A percentile compares a stretch with the other conserved stretches of the same genome.
Evolutionary conservation across 2,888 invertebrate genomes (phyloP).

Genomic region (Cerastis rubricosa): DNA sequence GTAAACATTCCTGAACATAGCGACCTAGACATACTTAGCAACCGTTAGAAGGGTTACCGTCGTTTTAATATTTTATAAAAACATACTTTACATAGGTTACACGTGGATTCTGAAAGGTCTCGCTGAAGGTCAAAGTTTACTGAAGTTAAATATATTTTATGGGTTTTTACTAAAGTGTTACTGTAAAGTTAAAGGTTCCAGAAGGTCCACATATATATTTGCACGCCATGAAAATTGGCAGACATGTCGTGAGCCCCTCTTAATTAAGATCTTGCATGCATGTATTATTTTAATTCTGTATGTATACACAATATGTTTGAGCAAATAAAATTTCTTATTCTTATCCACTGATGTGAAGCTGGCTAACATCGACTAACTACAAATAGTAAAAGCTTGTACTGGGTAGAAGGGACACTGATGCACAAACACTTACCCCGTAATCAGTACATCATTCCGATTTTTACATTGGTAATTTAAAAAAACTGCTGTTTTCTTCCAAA

Average conservation of each 20-base stretch:
- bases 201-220: no score
- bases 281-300: no score
- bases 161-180: conserved; percentile 2
- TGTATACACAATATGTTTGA: no score
- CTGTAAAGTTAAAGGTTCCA: not conserved
- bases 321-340: no score
- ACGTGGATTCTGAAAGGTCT: conserved; percentile 31
- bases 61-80: conserved; percentile 5
- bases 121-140: conserved; percentile 26
- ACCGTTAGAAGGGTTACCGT: not conserved
- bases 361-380: not conserved
- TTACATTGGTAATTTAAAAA: no score
- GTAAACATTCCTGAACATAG: not conserved
- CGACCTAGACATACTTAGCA: not conserved
- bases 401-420: no score
- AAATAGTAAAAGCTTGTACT: not conserved
- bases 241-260: no score
- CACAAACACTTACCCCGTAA: no score
- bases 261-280: no score
- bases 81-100: not conserved
- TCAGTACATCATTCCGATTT: no score
- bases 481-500: no score
- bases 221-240: no score
- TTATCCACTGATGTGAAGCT: not conserved
- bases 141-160: conserved; percentile 15